A percentile compares a stretch with the other conserved stretches of the same genome.
Evolutionary conservation across 2,113 vertebrate species (phyloP).

Genomic region (Procavia capensis): DNA sequence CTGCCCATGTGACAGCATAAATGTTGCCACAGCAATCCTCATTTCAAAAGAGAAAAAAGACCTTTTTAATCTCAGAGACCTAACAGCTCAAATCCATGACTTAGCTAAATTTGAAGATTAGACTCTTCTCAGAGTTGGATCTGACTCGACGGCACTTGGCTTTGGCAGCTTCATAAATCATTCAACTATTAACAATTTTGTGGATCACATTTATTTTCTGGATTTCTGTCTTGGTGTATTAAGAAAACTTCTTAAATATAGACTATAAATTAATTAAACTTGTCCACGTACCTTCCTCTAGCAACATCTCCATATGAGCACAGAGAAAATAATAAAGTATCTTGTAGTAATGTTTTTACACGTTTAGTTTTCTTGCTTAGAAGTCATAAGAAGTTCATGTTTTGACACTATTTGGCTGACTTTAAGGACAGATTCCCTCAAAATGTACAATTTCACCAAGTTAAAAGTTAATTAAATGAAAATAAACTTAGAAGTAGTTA

Average conservation of each 20-base stretch:
- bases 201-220: not conserved
- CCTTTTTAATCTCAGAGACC: not conserved
- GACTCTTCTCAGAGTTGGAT: conserved; percentile 31
- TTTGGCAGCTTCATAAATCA: conserved; percentile 28
- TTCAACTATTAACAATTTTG: conserved; percentile 35
- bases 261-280: conserved; percentile 10
- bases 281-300: not conserved
- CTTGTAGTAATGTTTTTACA: no score
- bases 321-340: conserved; percentile 25
- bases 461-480: conserved; percentile 35
- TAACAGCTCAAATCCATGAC: conserved; percentile 9
- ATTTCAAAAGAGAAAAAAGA: conserved; percentile 34
- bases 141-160: no score
- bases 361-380: conserved; percentile 41
- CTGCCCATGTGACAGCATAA: not conserved
- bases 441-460: conserved; percentile 26
- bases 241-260: conserved; percentile 27
- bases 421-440: conserved; percentile 27
- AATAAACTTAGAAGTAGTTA: conserved; percentile 24
- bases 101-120: conserved; percentile 47
- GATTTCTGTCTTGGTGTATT: conserved; percentile 34
- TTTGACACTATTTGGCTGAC: conserved; percentile 21
- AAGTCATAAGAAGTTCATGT: conserved; percentile 26
- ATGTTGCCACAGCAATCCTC: not conserved
- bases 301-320: conserved; percentile 1